These are phyloP conservation scores for Drosophila ustulata DNA, from an alignment of 2,888 invertebrate species.

Conservation along the genomic window DNA sequence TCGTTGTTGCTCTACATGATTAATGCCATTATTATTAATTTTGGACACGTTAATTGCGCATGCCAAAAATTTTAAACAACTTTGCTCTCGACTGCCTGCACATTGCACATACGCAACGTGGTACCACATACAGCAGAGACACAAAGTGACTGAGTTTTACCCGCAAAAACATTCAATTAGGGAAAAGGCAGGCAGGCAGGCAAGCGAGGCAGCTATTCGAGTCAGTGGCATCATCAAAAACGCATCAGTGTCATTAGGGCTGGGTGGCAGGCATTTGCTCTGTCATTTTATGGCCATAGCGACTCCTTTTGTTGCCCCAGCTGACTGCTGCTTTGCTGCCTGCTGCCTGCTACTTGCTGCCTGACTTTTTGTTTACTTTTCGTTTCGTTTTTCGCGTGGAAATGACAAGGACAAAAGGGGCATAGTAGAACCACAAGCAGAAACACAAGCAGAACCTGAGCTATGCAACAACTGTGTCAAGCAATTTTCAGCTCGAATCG, in stretches of 20 bases:
- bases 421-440: slow-evolving; percentile 13
- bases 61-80: slow-evolving; percentile 49
- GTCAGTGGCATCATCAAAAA: slow-evolving; percentile 78
- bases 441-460: slow-evolving; percentile 16
- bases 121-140: neutral
- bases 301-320: slow-evolving; percentile 46
- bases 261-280: slow-evolving; percentile 55
- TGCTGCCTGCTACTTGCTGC: slow-evolving; percentile 23
- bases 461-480: slow-evolving; percentile 73
- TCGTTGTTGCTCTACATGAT: slow-evolving; percentile 51
- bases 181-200: slow-evolving; percentile 11
- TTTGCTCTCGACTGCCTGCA: slow-evolving; percentile 39
- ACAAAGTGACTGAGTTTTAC: neutral
- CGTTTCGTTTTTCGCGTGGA: slow-evolving; percentile 57
- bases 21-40: slow-evolving; percentile 76
- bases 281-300: slow-evolving; percentile 70
- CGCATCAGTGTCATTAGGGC: slow-evolving; percentile 76
- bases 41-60: slow-evolving; percentile 65
- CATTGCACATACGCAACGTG: slow-evolving; percentile 74
- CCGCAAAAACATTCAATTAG: slow-evolving; percentile 69
- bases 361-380: slow-evolving; percentile 68
- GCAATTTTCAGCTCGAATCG: slow-evolving; percentile 78
- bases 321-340: slow-evolving; percentile 22
- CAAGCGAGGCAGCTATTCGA: slow-evolving; percentile 20
- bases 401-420: slow-evolving; percentile 57